These are phyloP conservation scores for Monomorium pharaonis DNA, from an alignment of 1,140 invertebrate genomes.

Conservation along the genomic window DNA sequence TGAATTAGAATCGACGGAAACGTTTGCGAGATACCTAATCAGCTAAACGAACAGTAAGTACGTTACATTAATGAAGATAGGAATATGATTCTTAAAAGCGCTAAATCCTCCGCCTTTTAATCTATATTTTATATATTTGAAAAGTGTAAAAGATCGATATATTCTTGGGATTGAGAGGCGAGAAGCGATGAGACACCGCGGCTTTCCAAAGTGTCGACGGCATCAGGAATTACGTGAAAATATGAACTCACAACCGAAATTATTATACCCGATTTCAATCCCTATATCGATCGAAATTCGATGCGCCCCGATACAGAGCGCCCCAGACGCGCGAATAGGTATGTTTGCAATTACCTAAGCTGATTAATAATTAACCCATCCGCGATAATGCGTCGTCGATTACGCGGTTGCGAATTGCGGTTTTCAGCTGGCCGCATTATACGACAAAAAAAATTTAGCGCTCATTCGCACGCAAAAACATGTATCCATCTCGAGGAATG, in stretches of 20 bases:
- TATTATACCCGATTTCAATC: not conserved
- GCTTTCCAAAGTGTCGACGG: not conserved
- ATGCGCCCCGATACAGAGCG: not conserved
- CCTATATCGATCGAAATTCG: not conserved
- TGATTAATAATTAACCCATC: constrained; percentile 23
- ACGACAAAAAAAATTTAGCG: not conserved
- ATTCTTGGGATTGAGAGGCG: not conserved
- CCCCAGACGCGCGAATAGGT: not conserved
- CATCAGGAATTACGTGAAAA: not conserved
- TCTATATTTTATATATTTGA: not conserved
- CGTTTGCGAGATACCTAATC: constrained; percentile 24
- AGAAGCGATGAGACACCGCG: not conserved
- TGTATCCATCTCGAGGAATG: constrained; percentile 18
- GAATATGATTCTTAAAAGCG: constrained; percentile 39
- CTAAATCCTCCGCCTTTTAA: constrained; percentile 12
- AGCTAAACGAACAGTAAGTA: constrained; percentile 34
- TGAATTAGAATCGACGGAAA: constrained; percentile 36
- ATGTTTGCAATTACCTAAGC: constrained; percentile 13
- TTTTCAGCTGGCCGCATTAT: not conserved
- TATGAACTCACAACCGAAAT: constrained; percentile 14
- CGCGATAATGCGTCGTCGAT: not conserved
- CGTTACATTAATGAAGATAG: constrained; percentile 47
- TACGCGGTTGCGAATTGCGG: not conserved
- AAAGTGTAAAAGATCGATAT: constrained; percentile 28
- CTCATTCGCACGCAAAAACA: constrained; percentile 16